Base-by-base conservation (phyloP, 2,888 invertebrate species). In the Philhelius pedissequus region DNA sequence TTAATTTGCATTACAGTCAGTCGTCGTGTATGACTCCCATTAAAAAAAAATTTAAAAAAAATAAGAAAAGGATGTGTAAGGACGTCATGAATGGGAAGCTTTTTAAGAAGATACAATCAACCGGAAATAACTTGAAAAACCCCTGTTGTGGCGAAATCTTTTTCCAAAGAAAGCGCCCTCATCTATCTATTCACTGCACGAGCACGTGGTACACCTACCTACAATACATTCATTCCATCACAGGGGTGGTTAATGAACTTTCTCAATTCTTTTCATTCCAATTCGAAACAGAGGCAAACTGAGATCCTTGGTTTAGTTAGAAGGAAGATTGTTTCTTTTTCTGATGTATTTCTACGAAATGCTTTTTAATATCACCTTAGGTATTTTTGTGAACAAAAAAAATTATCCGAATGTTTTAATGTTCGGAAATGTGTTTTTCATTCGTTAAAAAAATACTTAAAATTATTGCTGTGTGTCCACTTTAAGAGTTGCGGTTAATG, bases 81-180 rank as follows among this genome's bases (percentile, higher is more conserved):
- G 60, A n/a, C 58, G 48, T 35, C 64, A 71, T 78, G 68, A 69
- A 80, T 62, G 38, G 56, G 52, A 75, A 70, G 79, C 78, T 78
- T 74, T 82, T 64, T 56, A 62, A 69, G 30, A 70, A 66, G 74
- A 84, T 75, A 79, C 83, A 84, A 84, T 84, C 83, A 84, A 79
- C 74, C 83, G 83, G 83, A 84, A 84, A 84, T 84, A 84, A 84
- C 79, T 84, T 84, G 66, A 79, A 68, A 74, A 75, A 75, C 64
- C 83, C 60, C 60, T 15, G 40, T 38, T 40, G 38, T 38, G 22
- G 15, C 38, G 38, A 60, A 40, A 35, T 35, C 73, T 50, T 52
- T 73, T 32, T 35, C 56, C 48, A 62, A 54, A 32, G 54, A 73
- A 73, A 66, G n/a, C 30, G 0, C 9, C 30, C 9, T 27, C 50